Evolutionary conservation across 1,140 invertebrate genomes (phyloP).

Genomic region (Cydia pomonella): DNA sequence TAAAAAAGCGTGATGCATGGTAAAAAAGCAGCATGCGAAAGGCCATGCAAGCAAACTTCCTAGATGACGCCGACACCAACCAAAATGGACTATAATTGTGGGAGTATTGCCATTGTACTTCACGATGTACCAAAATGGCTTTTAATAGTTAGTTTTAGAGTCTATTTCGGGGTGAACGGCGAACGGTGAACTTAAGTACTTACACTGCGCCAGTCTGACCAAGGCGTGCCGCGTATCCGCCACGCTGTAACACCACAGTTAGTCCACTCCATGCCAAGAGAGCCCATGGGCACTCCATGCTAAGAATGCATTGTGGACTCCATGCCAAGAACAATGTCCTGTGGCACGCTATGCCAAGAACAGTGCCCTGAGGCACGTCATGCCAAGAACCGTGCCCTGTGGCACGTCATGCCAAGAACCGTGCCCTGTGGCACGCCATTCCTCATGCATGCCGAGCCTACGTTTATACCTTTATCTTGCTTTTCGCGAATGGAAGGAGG

Average conservation of each 20-base stretch:
- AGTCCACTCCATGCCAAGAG: conserved; percentile 43
- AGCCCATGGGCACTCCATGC: background rate
- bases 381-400: background rate
- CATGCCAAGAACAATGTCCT: background rate
- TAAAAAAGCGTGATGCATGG: conserved; percentile 29
- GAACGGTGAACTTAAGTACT: conserved; percentile 84
- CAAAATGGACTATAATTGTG: conserved; percentile 2
- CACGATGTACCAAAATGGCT: background rate
- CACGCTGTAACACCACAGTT: conserved; percentile 68
- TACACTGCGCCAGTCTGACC: conserved; percentile 91
- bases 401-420: background rate
- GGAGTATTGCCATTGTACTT: background rate
- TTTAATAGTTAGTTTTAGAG: background rate
- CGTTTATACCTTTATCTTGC: background rate
- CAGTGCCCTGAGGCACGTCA: conserved; percentile 18
- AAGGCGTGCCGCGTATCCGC: conserved; percentile 87
- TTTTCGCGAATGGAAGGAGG: background rate
- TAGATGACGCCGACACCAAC: background rate
- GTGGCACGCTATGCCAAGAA: conserved; percentile 32
- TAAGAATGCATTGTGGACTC: conserved; percentile 18
- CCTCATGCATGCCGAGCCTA: background rate
- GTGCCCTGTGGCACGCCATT: conserved; percentile 26
- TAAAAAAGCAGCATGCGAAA: conserved; percentile 49
- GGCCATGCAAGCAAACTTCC: conserved; percentile 32
- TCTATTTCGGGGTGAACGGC: conserved; percentile 24